These are phyloP conservation scores for Nebria brevicollis DNA, from an alignment of 2,888 invertebrate species.

Conservation along the genomic window DNA sequence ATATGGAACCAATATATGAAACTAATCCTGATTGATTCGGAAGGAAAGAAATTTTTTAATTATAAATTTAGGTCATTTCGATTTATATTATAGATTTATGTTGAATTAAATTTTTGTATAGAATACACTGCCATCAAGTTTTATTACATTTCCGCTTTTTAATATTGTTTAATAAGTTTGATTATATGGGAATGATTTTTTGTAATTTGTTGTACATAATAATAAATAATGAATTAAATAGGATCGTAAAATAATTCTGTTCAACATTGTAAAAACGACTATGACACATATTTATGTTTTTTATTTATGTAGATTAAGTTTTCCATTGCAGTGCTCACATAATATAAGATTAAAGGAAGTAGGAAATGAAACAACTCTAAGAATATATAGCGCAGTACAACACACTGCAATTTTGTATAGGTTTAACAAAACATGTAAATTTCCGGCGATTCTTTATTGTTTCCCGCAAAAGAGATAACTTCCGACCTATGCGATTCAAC, in stretches of 20 bases:
- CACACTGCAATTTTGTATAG: slow-evolving; percentile 3
- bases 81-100: slow-evolving; percentile 11
- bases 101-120: slow-evolving; percentile 19
- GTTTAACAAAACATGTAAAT: slow-evolving; percentile 13
- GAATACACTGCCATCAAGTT: slow-evolving; percentile 18
- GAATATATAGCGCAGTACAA: background rate
- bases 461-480: background rate
- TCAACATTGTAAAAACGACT: background rate
- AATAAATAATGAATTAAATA: too few species aligned
- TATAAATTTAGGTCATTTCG: slow-evolving; percentile 24
- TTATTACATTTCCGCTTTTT: background rate
- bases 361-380: background rate
- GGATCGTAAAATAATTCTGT: too few species aligned
- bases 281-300: background rate
- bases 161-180: too few species aligned
- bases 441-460: slow-evolving; percentile 15
- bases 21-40: slow-evolving; percentile 12
- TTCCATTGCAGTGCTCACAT: background rate
- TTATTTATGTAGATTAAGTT: background rate
- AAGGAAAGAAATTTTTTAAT: slow-evolving; percentile 24
- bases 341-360: background rate
- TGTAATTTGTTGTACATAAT: too few species aligned
- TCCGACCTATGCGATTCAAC: background rate
- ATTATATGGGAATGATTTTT: too few species aligned
- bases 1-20: background rate